Evolutionary conservation across 2,797 vertebrate genomes (phyloP), one percentile per base, ranked within the genome.

Genomic region (Graptemys geographica): DNA sequence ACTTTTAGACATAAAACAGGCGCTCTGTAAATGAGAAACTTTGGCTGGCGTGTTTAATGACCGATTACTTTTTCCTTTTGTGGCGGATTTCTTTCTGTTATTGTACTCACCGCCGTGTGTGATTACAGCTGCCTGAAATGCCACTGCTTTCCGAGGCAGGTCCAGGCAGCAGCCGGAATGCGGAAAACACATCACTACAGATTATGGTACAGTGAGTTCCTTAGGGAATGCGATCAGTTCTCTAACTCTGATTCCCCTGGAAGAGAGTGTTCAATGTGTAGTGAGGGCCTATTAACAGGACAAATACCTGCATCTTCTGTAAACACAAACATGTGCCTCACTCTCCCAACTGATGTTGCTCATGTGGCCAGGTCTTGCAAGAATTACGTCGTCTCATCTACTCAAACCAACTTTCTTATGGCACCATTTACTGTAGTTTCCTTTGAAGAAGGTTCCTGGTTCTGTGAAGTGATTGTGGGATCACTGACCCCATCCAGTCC

Each of bases 141-240:
- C 74, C 94, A 81, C 83, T 0, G 2, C 23, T 83, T 80, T 2
- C 82, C 56, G 1, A 89, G 95, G 94, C 96, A 96, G 94, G 96
- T 86, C 95, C 86, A 13, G 95, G 93, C 95, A 94, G 96, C 1
- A 6, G 88, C 2, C 0, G 80, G 95, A 96, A 96, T 94, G 94
- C 91, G 87, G 93, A 23, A 83, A 9, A 41, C 8, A 76, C 83
- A 82, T 1, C 72, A 0, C 59, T 44, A 89, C 91, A 72, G 87
- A 76, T 78, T n/a, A 37, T 0, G 53, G 74, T 89, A 53, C 13
- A 69, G 44, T 11, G 85, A 84, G 81, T 59, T 88, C 27, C 10
- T 1, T 0, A 3, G 55, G 82, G 51, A 86, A 51, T 51, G 1
- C 12, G 19, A 80, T 65, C 83, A 83, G 87, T 25, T 51, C 25